Conservation (phyloP, 2,797 vertebrate species). For the Phrynocephalus guinanensis region DNA sequence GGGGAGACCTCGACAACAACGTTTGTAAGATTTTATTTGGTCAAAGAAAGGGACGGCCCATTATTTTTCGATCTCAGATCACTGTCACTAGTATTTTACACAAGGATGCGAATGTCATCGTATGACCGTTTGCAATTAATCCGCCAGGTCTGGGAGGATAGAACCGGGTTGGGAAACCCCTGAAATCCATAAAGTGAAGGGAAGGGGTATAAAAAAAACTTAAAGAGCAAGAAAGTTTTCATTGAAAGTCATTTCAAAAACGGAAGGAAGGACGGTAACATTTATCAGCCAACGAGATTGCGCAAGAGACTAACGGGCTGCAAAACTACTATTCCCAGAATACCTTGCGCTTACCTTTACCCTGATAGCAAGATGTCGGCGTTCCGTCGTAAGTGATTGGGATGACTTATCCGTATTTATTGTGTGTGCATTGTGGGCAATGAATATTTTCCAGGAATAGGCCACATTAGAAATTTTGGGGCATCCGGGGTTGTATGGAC, state of each 20-base stretch:
- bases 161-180: not conserved
- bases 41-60: too few relatives aligned
- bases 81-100: not conserved
- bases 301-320: too few relatives aligned
- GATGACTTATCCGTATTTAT: too few relatives aligned
- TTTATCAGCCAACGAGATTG: not conserved
- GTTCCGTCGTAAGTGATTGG: not conserved
- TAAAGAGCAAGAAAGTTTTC: too few relatives aligned
- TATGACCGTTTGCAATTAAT: too few relatives aligned
- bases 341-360: not conserved
- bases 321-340: slow-evolving; percentile 38
- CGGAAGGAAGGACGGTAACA: not conserved
- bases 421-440: not conserved
- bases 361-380: slow-evolving; percentile 10
- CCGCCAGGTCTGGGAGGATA: too few relatives aligned
- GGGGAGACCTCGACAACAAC: too few relatives aligned
- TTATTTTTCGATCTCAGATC: too few relatives aligned
- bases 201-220: not conserved
- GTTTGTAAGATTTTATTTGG: too few relatives aligned
- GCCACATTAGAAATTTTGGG: not conserved
- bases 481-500: too few relatives aligned
- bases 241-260: not conserved
- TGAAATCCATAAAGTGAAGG: not conserved
- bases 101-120: not conserved
- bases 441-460: not conserved